Conservation (phyloP, 2,888 invertebrate genomes). For the Drosophila peninsularis region DNA sequence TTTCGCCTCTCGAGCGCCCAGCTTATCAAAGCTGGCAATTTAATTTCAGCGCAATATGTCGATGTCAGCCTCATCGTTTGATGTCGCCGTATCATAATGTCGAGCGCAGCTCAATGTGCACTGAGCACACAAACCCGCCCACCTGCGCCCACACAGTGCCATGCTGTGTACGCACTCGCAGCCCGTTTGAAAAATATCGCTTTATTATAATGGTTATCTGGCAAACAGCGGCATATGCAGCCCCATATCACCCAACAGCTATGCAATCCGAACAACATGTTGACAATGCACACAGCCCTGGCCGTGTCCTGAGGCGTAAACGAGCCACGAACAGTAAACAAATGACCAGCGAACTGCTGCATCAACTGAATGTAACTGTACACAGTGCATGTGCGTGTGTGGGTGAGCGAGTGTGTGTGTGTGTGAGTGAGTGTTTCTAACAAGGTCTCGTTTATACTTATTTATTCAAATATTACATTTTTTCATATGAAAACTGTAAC, state of each 20-base stretch:
- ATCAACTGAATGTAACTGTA: constrained; percentile 11
- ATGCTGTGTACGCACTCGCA: not conserved
- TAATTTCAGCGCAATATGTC: constrained; percentile 48
- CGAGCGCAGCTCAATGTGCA: constrained; percentile 47
- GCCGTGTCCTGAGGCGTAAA: constrained; percentile 50
- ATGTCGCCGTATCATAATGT: constrained; percentile 60
- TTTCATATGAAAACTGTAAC: not conserved
- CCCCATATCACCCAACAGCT: constrained; percentile 20
- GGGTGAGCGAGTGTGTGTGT: no score
- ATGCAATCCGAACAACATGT: constrained; percentile 45
- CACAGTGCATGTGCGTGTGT: not conserved
- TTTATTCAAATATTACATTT: not conserved
- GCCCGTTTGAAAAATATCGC: constrained; percentile 24
- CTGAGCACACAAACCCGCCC: constrained; percentile 14
- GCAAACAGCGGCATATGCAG: constrained; percentile 55
- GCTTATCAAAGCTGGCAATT: constrained; percentile 43
- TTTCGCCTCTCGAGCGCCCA: not conserved
- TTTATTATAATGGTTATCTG: constrained; percentile 74
- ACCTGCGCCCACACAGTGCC: constrained; percentile 15
- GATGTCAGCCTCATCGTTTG: constrained; percentile 44
- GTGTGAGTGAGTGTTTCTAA: not conserved
- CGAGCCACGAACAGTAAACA: constrained; percentile 71
- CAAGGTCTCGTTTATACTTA: not conserved
- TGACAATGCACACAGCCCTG: constrained; percentile 58
- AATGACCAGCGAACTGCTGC: constrained; percentile 42